Base-by-base conservation (phyloP, 2,113 vertebrate genomes). In the Diadophis punctatus region DNA sequence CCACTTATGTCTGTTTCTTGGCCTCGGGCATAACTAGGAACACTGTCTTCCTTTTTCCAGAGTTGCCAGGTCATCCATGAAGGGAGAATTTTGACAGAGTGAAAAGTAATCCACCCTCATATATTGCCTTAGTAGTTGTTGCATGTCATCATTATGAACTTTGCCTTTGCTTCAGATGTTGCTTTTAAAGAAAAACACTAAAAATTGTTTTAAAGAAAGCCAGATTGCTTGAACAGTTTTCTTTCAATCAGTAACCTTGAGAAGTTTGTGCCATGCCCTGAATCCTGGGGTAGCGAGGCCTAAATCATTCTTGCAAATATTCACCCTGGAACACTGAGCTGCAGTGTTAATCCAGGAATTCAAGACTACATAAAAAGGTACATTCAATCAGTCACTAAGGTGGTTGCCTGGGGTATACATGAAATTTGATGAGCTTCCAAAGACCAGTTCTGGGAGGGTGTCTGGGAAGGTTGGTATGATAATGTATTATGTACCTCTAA, bases 1-100 rank as follows among this genome's bases (percentile, higher is more conserved):
- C 60, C 88, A 46, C 48, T 96, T 94, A 92, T 94, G 88, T 88
- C 93, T 90, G 43, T 90, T 92, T 94, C 86, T 92, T 93, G 90
- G 80, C 63, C 91, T 51, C 85, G 18, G 1, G 0, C 90, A 87
- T 91, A 95, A 84, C 60, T 93, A 55, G 12, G 53, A 14, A 89
- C 80, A 89, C 53, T 86, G 16, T 52, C 85, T 91, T 93, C 89
- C n/a, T 48, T 34, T 11, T 48, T 84, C 88, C 90, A 87, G 93
- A 93, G 90, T 60, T 6, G 48, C 46, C 88, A 20, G 58, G 93
- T 16, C 1, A 53, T 88, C 30, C 22, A 8, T 90, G 46, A 89
- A 89, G 12, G n/a, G 52, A 92, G 55, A 89, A 53, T 92, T 89
- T 56, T 92, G 39, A 56, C 52, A 84, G 11, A 12, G 87, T 48